These are phyloP conservation scores for Drosophila pectinifera DNA, from an alignment of 1,140 invertebrate species.

Conservation along the genomic window DNA sequence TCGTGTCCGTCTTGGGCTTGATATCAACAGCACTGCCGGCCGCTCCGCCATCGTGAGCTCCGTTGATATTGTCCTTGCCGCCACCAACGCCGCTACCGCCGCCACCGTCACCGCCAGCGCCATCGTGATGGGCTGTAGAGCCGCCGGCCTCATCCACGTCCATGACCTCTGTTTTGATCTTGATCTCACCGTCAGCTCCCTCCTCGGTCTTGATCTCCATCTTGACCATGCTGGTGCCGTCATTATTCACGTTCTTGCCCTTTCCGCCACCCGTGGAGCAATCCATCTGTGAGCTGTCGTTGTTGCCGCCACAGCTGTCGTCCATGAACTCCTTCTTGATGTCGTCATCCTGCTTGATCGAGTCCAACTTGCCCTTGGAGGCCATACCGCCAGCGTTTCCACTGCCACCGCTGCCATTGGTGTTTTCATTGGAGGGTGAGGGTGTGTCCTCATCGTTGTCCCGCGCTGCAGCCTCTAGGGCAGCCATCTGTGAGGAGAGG, in stretches of 20 bases:
- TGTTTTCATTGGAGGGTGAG: slow-evolving; percentile 86
- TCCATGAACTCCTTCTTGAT: slow-evolving; percentile 89
- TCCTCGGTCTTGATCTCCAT: slow-evolving; percentile 86
- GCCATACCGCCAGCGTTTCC: slow-evolving; percentile 69
- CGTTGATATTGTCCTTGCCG: slow-evolving; percentile 87
- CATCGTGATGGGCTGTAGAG: slow-evolving; percentile 20
- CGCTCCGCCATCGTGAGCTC: slow-evolving; percentile 79
- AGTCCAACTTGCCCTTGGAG: slow-evolving; percentile 88
- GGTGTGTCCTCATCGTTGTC: slow-evolving; percentile 89
- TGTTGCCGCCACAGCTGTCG: slow-evolving; percentile 83
- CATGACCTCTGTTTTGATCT: slow-evolving; percentile 85
- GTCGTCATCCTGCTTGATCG: slow-evolving; percentile 88
- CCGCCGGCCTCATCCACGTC: slow-evolving; percentile 72
- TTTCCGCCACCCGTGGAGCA: slow-evolving; percentile 84
- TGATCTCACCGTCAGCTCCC: slow-evolving; percentile 60
- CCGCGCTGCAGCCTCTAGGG: slow-evolving; percentile 88
- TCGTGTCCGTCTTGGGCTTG: slow-evolving; percentile 86
- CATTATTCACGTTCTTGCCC: slow-evolving; percentile 89
- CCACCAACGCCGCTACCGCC: slow-evolving; percentile 28
- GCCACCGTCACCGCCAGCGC: slow-evolving; percentile 27
- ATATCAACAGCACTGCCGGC: slow-evolving; percentile 50
- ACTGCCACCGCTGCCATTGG: slow-evolving; percentile 69
- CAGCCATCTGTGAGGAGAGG: slow-evolving; percentile 90
- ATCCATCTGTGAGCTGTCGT: slow-evolving; percentile 84
- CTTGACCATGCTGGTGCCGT: slow-evolving; percentile 87